Base-by-base conservation (phyloP, 2,888 invertebrate genomes). In the Clanis bilineata region DNA sequence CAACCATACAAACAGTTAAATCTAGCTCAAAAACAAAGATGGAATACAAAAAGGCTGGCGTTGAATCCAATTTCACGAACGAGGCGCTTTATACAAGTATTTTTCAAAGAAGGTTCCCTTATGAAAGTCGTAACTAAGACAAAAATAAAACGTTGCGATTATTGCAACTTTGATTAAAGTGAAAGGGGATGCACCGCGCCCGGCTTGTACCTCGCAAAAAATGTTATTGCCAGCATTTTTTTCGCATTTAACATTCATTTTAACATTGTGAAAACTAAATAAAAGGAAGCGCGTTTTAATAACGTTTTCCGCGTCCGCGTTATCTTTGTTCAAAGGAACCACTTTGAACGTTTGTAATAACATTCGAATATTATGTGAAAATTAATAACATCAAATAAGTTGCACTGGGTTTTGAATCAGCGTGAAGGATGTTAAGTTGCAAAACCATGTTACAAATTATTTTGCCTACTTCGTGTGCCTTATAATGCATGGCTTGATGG, bases 81-180 rank as follows among this genome's bases (percentile, higher is more conserved):
- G 68, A 67, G 67, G 71, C 38, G 70, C 71, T 74, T 74, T 76
- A 75, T 74, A 57, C 59, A 57, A 51, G 32, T 41, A 51, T 28
- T 69, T 78, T 76, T 80, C 78, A 77, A 77, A 74, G 76, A 72
- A 75, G 68, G 69, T 69, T 73, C 47, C 59, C 74, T 81, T 80
- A 80, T 79, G 72, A 83, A 80, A 79, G 73, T 76, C 70, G 64
- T 67, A 68, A 66, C 71, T 71, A 73, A 78, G 72, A 74, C 66
- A 75, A 70, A 75, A 82, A 80, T 74, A 76, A 77, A 77, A 77
- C 67, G 67, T 68, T 64, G 69, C 67, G 70, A n/a, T 77, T 80
- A 79, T 80, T 80, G 78, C 78, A 74, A 76, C 69, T 83, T 83
- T 83, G 77, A 86, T 82, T 83, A 81, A 85, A 84, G 67, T 66